phyloP scores from a whole-genome alignment of 1,140 invertebrate genomes.

The Lepidurus apus region DNA sequence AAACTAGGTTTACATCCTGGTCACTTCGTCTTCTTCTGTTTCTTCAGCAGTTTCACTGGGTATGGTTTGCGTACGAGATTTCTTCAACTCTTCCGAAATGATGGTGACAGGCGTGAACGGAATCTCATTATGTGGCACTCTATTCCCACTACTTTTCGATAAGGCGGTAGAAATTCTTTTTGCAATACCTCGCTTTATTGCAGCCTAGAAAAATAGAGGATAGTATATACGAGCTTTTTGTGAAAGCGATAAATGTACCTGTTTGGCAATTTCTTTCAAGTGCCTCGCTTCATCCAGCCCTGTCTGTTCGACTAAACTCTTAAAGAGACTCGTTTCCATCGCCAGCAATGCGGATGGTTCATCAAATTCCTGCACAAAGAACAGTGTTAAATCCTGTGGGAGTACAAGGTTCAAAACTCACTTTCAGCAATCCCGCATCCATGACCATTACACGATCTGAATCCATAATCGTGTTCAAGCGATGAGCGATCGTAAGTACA shows the following conservation, averaged over 20 bases:
- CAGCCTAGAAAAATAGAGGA: not conserved
- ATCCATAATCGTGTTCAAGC: constrained; percentile 65
- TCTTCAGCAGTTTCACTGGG: not conserved
- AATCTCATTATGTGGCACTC: not conserved
- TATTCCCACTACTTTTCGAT: not conserved
- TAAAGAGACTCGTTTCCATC: not conserved
- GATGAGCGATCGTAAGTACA: constrained; percentile 78
- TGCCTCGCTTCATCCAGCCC: not conserved
- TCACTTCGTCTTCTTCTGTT: not conserved
- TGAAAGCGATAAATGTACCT: not conserved
- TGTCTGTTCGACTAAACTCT: not conserved
- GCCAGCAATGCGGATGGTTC: constrained; percentile 38
- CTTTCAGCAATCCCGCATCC: constrained; percentile 52
- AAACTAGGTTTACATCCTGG: not conserved
- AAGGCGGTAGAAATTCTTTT: not conserved
- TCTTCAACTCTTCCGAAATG: not conserved
- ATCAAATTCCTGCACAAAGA: constrained; percentile 44
- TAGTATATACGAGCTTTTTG: not conserved
- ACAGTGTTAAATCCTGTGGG: not conserved
- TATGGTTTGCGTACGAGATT: not conserved
- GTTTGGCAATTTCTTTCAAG: not conserved
- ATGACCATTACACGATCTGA: constrained; percentile 70
- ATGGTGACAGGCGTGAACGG: not conserved
- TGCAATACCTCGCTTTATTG: not conserved
- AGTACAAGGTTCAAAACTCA: constrained; percentile 3